phyloP scores from a whole-genome alignment of 2,888 invertebrate species.

The Orchestes rusci region DNA sequence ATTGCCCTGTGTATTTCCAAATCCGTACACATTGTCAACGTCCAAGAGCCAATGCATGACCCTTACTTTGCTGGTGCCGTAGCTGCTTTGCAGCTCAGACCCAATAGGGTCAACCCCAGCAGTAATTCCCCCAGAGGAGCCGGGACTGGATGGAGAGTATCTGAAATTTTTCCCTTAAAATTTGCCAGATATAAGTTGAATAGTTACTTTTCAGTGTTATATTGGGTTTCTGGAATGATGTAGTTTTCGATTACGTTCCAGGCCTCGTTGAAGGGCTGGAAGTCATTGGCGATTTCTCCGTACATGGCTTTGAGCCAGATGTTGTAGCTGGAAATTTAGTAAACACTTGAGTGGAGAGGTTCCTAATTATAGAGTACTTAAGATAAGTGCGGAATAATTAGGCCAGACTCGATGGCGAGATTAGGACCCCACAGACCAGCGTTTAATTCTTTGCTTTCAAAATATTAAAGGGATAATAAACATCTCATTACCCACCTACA shows the following conservation, averaged over 20 bases:
- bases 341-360: too few relatives aligned
- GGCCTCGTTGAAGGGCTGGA: conserved; percentile 25
- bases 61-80: conserved; percentile 22
- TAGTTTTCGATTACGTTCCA: conserved; percentile 27
- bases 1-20: conserved; percentile 26
- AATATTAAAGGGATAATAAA: too few relatives aligned
- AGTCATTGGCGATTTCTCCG: conserved; percentile 24
- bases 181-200: background rate
- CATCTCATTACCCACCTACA: too few relatives aligned
- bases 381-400: too few relatives aligned
- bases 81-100: conserved; percentile 12
- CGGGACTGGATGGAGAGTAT: conserved; percentile 11
- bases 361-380: too few relatives aligned
- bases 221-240: conserved; percentile 24
- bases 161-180: conserved; percentile 1
- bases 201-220: conserved; percentile 15
- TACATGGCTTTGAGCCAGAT: conserved; percentile 27
- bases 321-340: conserved; percentile 27
- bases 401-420: too few relatives aligned
- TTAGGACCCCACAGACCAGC: too few relatives aligned
- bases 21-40: conserved; percentile 29
- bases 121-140: conserved; percentile 11
- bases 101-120: conserved; percentile 15
- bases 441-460: too few relatives aligned
- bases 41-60: conserved; percentile 30